Evolutionary conservation across 1,140 invertebrate genomes (phyloP), one percentile per base, ranked within the genome.

Genomic region (Conopomorpha cramerella): DNA sequence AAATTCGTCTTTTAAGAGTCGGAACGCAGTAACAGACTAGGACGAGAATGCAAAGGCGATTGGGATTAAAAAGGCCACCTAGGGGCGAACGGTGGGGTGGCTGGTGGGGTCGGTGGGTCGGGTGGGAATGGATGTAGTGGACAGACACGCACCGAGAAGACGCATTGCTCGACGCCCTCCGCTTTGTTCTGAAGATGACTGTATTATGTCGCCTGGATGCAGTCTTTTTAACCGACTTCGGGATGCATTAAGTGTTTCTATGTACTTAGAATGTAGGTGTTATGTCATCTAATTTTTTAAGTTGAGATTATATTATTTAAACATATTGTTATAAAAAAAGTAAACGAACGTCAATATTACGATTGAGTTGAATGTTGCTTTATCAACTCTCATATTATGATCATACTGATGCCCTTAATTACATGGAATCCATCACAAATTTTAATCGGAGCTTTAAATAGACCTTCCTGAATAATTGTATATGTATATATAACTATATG

Each of bases 31-130:
- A 55, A 43, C 51, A 54, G 46, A 49, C 47, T 47, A 41, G 46
- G 45, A 50, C 38, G 19, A 51, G 48, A 54, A 47, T 56, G 48
- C 43, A 55, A 65, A 53, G 52, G 60, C 47, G 48, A 48, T 44
- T 46, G 55, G 45, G 44, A 58, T 61, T 59, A 66, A 68, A 70
- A 73, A 68, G 35, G 41, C 49, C 54, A 53, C 52, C 51, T 50
- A 16, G 23, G 36, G 48, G 41, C 10, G 19, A 23, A 10, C 19
- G 19, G 41, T 30, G 39, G 43, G 43, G 41, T 44, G 39, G 38
- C 39, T 38, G 30, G 39, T 30, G 39, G 23, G 43, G 39, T 39
- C 30, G 36, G 49, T 19, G 23, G 27, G 16, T 38, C 28, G 27
- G 42, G 49, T 51, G 45, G 58, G 55, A 53, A 45, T 50, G 40